Evolutionary conservation across 2,113 vertebrate species (phyloP).

Genomic region (Anseranas semipalmata): DNA sequence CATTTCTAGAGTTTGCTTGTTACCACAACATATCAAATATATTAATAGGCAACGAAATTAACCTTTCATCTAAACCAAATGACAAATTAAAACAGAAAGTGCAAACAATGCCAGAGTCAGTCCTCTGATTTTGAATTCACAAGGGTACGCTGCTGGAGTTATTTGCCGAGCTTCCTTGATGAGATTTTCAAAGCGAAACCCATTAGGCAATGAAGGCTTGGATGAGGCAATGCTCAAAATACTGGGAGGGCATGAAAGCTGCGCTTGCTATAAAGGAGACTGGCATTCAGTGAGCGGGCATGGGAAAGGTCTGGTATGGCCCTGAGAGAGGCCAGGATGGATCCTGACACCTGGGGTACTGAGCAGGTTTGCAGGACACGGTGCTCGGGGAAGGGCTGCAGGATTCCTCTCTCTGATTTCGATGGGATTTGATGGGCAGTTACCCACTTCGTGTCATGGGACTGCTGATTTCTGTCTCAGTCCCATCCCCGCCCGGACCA

Average conservation of each 20-base stretch:
- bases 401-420: background rate
- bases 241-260: background rate
- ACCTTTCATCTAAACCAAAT: constrained; percentile 63
- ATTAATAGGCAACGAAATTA: constrained; percentile 70
- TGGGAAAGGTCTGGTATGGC: rapidly evolving
- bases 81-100: constrained; percentile 71
- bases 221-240: background rate
- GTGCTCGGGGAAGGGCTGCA: background rate
- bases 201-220: background rate
- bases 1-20: constrained; percentile 70
- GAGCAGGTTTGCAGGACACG: background rate
- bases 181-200: background rate
- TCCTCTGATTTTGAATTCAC: constrained; percentile 51
- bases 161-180: constrained; percentile 21
- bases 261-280: background rate
- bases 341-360: background rate
- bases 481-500: rapidly evolving
- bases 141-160: background rate
- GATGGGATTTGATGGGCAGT: background rate
- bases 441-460: background rate
- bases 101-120: constrained; percentile 36
- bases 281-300: background rate
- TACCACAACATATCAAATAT: constrained; percentile 70
- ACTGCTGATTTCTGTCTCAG: background rate
- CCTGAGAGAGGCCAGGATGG: rapidly evolving